A percentile compares a stretch with the other conserved stretches of the same genome.
phyloP scores from a whole-genome alignment of 2,888 invertebrate species.

The Buathra laborator region DNA sequence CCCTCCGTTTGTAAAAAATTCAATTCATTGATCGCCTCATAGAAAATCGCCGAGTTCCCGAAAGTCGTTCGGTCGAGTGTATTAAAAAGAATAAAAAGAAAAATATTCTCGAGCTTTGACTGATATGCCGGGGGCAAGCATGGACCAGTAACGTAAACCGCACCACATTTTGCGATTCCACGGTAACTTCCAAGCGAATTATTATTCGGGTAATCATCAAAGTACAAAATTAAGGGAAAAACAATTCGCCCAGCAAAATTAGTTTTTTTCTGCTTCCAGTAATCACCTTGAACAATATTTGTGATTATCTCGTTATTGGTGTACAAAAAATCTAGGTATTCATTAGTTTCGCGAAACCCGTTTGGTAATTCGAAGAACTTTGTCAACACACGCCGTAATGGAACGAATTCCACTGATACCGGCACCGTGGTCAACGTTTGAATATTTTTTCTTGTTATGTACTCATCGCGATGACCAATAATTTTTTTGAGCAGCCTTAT shows the following conservation, averaged over 20 bases:
- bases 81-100: constrained; percentile 65
- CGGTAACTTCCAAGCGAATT: constrained; percentile 67
- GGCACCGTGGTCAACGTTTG: no score
- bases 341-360: not conserved
- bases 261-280: constrained; percentile 33
- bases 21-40: constrained; percentile 60
- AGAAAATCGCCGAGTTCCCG: constrained; percentile 59
- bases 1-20: constrained; percentile 55
- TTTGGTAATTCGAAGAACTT: constrained; percentile 11
- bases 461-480: no score
- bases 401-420: constrained; percentile 7
- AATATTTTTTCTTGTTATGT: no score
- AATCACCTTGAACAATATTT: constrained; percentile 40
- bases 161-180: constrained; percentile 66
- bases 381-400: not conserved
- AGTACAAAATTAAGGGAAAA: constrained; percentile 64
- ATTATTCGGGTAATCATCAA: constrained; percentile 69
- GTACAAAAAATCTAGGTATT: not conserved
- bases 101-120: constrained; percentile 66
- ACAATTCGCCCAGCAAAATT: constrained; percentile 51
- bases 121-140: constrained; percentile 61
- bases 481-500: no score
- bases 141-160: constrained; percentile 59
- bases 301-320: constrained; percentile 2
- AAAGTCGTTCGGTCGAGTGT: constrained; percentile 56